Conservation (phyloP, 2,888 invertebrate species). For the Thymelicus sylvestris region DNA sequence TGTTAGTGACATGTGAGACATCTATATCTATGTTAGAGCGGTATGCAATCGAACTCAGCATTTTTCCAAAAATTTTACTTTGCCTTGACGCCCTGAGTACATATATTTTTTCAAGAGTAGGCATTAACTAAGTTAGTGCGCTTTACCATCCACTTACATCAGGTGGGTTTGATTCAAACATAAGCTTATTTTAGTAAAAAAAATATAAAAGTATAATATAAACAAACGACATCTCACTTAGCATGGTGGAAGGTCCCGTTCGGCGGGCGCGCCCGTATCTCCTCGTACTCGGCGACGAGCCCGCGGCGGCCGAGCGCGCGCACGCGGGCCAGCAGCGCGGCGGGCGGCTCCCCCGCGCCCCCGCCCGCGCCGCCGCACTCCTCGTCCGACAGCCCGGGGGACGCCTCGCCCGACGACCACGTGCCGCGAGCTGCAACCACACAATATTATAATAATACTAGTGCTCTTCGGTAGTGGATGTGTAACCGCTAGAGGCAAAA, state of each 20-base stretch:
- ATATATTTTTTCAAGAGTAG: no score
- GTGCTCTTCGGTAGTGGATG: no score
- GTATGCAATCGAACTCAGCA: no score
- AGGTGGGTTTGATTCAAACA: no score
- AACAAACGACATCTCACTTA: conserved; percentile 84
- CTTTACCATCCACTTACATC: no score
- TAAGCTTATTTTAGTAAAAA: no score
- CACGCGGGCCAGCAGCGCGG: conserved; percentile 91
- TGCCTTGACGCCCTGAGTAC: no score
- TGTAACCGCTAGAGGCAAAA: no score
- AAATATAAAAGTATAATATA: neutral
- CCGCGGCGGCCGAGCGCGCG: conserved; percentile 91
- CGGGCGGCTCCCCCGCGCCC: conserved; percentile 87
- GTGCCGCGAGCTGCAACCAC: conserved; percentile 66
- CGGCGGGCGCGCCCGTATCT: conserved; percentile 93
- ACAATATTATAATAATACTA: neutral
- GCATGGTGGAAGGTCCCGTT: conserved; percentile 95
- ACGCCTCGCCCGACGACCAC: conserved; percentile 83
- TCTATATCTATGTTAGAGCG: no score
- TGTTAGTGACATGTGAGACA: no score
- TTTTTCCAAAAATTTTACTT: no score
- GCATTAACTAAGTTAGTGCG: no score
- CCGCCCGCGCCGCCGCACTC: conserved; percentile 90
- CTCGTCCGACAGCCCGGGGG: conserved; percentile 95
- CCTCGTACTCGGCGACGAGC: conserved; percentile 93